Base-by-base conservation (phyloP, 2,797 vertebrate species). In the Ptychadena robeensis region DNA sequence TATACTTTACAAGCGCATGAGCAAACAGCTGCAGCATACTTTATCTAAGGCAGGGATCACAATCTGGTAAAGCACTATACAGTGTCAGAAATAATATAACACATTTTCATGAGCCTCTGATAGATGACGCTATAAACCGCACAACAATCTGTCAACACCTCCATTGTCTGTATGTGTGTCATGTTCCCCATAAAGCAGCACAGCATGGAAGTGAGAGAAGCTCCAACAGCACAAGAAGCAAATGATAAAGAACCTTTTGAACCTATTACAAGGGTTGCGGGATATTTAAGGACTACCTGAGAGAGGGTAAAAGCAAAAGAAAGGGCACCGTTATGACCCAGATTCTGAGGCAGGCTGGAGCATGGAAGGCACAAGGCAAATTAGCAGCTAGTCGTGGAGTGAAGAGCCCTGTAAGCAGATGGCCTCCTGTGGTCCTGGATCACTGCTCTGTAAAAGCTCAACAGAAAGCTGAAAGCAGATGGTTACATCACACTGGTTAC, bases 401-500 rank as follows among this genome's bases (percentile, higher is more conserved):
- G 18, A 28, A 37, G 32, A 67, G 79, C 77, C 8, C 66, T 65
- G 48, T 6, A 38, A 48, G 61, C 71, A 44, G 38, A 44, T 22
- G 32, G 71, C 53, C 71, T 59, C 71, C 15, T 37, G 67, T 74
- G 75, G 63, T 40, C 28, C 70, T 8, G 80, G 71, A 67, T 73
- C 70, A 59, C 40, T 57, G 71, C 61, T 73, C 63, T 34, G 59
- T 44, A 57, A 59, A 67, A 40, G 79, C 59, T 70, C 68, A 25
- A 35, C 10, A 35, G 34, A 38, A 66, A 61, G 57, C 37, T 57
- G 38, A 61, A 70, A 73, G 71, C 72, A 82, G 80, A 82, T 75
- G 72, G 80, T 82, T 64, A 75, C 80, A 82, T 75, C 80, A 81
- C 70, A 73, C 71, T 22, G 18, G 44, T 53, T 53, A 53, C 9